Evolutionary conservation across 1,140 invertebrate genomes (phyloP), one percentile per base, ranked within the genome.

Genomic region (Saccostrea glomerata): DNA sequence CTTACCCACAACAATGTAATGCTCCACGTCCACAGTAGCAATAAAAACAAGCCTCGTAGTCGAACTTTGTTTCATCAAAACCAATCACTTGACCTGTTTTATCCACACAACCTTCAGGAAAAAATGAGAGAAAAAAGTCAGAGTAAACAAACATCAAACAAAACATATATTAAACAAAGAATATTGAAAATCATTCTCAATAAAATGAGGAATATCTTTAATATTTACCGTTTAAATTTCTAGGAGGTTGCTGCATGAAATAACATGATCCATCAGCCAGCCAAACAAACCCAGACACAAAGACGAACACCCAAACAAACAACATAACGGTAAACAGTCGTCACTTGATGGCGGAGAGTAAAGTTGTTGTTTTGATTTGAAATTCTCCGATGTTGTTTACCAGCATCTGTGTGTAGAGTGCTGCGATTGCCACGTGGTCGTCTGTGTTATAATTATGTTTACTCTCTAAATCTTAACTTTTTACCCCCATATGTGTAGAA

Each of bases 211-310:
- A 36, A 36, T 36, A 36, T 36, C n/a, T 36, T 36, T 36, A 36
- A 36, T 36, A 36, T 36, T 36, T 77, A 77, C 70, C 70, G 70
- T 77, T 30, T 11, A 30, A 15, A 77, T 77, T 77, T 36, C 70
- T 36, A 2, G 70, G 70, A 17, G 70, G 70, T 77, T 77, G 70
- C 13, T 12, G 70, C 7, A 77, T 25, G 25, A 9, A 15, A 15
- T 15, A 77, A 36, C 70, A 77, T 36, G 70, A 77, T 25, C 70
- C 70, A 23, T 77, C 70, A 25, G 70, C 70, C 70, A 77, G 70
- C 70, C 70, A 77, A 12, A 77, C 70, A 13, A 77, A 77, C 25
- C 70, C 70, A 12, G 70, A 77, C 9, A 77, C 70, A 13, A 77
- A 30, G 11, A 77, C 13, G 11, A 77, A 77, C 3, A 77, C 70